A percentile compares a stretch with the other conserved stretches of the same genome.
Evolutionary conservation across 2,113 vertebrate species (phyloP).

Genomic region (Prionailurus bengalensis): DNA sequence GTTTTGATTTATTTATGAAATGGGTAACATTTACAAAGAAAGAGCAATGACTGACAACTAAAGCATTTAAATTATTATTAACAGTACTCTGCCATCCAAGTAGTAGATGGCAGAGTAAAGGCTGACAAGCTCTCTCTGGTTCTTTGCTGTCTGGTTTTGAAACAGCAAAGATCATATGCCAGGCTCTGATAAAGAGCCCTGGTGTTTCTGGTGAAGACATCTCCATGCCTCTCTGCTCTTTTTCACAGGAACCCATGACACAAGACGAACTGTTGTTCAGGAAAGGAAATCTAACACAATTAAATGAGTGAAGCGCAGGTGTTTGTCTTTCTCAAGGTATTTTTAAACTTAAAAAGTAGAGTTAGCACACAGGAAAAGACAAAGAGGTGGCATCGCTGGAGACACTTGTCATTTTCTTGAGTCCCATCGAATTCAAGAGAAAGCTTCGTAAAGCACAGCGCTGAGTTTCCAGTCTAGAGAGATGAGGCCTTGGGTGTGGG

Average conservation of each 20-base stretch:
- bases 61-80: slow-evolving; percentile 89
- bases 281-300: slow-evolving; percentile 29
- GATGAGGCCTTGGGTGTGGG: neutral
- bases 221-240: neutral
- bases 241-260: slow-evolving; percentile 33
- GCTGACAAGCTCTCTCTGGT: slow-evolving; percentile 42
- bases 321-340: slow-evolving; percentile 22
- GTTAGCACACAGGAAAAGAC: neutral
- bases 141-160: slow-evolving; percentile 66
- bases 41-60: slow-evolving; percentile 89
- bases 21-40: slow-evolving; percentile 91
- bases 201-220: neutral
- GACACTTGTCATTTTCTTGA: neutral
- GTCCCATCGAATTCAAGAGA: neutral
- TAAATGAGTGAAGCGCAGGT: neutral
- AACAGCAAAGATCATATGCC: slow-evolving; percentile 59
- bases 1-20: slow-evolving; percentile 93
- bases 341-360: slow-evolving; percentile 25
- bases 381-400: neutral
- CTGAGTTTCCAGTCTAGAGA: neutral
- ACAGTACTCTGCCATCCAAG: slow-evolving; percentile 86
- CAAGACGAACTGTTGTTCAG: neutral
- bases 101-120: slow-evolving; percentile 65
- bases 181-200: neutral
- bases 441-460: neutral